Base-by-base conservation (phyloP, 2,797 vertebrate species). In the Pipistrellus nathusii region DNA sequence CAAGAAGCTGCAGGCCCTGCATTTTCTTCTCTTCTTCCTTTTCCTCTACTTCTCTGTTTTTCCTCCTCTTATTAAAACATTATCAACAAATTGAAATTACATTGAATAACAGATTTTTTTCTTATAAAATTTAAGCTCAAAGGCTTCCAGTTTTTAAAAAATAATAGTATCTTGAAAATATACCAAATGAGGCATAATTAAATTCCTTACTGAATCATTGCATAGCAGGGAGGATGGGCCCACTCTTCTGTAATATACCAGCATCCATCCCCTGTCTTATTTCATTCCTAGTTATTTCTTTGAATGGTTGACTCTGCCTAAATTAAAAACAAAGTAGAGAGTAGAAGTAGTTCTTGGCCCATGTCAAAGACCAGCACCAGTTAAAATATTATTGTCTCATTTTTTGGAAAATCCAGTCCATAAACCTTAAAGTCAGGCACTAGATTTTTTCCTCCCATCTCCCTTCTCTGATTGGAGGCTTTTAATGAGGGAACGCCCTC, bases 1-100 rank as follows among this genome's bases (percentile, higher is more conserved):
- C 8, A 2, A 11, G 38, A 84, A 66, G 5, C 20, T 90, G 27
- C 0, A 35, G 1, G 2, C 2, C 11, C 25, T 69, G 2, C 7
- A 68, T 55, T 85, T 71, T 23, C 59, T 88, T 85, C 59, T 88
- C 57, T 90, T 25, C 11, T 90, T 25, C 11, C 2, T 88, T 88
- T 78, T 35, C 23, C 21, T 66, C 51, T 75, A 32, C 5, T 71
- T 25, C 66, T 73, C 11, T 15, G 21, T 55, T 57, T 7, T 6
- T 38, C 18, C 68, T 88, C 32, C 59, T 86, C 90, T 95, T n/a
- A 59, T 78, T 85, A 88, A 93, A 78, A 68, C 27, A 71, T 51
- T 51, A 44, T 32, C 44, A 10, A 72, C 64, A 92, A 91, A 51
- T 71, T 57, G 38, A 81, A 88, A 96, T 84, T 75, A 55, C 7